phyloP scores from a whole-genome alignment of 2,113 vertebrate species.

The Pluvianellus socialis region DNA sequence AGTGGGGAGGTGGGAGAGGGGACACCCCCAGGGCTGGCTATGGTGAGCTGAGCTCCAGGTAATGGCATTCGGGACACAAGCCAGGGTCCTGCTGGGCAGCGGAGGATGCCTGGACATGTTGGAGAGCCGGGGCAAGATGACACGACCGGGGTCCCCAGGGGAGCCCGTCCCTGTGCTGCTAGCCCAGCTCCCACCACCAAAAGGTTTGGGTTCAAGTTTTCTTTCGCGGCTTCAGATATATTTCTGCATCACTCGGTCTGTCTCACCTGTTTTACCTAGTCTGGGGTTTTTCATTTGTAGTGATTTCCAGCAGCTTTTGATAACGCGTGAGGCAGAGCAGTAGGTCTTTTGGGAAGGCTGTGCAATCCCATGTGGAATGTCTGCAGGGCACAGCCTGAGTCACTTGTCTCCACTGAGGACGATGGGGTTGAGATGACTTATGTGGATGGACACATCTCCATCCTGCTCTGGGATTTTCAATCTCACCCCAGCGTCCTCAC shows the following conservation, averaged over 20 bases:
- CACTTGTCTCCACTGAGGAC: not conserved
- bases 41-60: not conserved
- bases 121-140: not conserved
- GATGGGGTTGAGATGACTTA: not conserved
- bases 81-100: not conserved
- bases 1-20: not conserved
- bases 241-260: not conserved
- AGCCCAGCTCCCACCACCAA: not conserved
- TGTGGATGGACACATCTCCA: not conserved
- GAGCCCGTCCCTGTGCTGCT: not conserved
- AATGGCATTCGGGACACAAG: not conserved
- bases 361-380: not conserved
- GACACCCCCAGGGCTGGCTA: not conserved
- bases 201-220: not conserved
- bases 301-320: not conserved
- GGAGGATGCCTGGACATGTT: rapidly evolving
- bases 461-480: not conserved
- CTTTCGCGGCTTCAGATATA: not conserved
- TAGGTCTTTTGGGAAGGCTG: not conserved
- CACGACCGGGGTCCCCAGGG: not conserved
- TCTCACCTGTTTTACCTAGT: not conserved
- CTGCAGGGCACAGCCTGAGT: not conserved
- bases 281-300: not conserved
- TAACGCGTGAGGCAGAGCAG: not conserved
- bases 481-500: not conserved